Conservation (phyloP, 2,113 vertebrate genomes). For the Sakesphorus luctuosus region DNA sequence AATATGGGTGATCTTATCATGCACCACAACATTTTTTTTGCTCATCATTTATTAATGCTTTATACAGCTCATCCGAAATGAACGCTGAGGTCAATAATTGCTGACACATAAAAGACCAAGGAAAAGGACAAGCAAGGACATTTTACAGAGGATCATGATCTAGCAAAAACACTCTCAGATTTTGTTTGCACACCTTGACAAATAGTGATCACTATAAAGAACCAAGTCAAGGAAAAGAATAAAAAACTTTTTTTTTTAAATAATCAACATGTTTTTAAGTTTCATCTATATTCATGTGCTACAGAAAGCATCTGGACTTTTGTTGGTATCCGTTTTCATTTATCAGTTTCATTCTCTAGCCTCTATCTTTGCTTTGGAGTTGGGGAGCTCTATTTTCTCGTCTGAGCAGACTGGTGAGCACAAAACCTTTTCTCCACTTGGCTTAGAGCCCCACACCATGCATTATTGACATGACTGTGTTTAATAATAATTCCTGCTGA, state of each 20-base stretch:
- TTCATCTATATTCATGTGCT: neutral
- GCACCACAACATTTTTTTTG: slow-evolving; percentile 33
- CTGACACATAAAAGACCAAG: slow-evolving; percentile 38
- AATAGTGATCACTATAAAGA: neutral
- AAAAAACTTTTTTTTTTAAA: neutral
- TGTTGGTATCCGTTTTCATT: neutral
- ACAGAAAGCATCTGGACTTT: slow-evolving; percentile 21
- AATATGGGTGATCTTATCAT: slow-evolving; percentile 56
- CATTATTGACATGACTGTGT: slow-evolving; percentile 53
- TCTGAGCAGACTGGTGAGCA: neutral
- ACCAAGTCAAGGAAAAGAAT: neutral
- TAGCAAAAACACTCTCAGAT: neutral
- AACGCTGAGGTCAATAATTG: slow-evolving; percentile 46
- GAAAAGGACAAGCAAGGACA: slow-evolving; percentile 41
- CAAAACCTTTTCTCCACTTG: slow-evolving; percentile 45
- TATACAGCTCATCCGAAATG: slow-evolving; percentile 54
- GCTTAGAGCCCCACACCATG: neutral
- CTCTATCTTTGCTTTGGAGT: neutral
- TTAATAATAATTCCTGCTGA: slow-evolving; percentile 67
- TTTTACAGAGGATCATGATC: neutral
- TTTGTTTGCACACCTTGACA: neutral
- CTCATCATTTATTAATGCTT: slow-evolving; percentile 57
- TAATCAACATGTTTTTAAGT: neutral
- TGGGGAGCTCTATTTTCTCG: neutral
- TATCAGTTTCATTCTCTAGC: neutral